Base-by-base conservation (phyloP, 2,113 vertebrate species). In the Xiphophorus maculatus region DNA sequence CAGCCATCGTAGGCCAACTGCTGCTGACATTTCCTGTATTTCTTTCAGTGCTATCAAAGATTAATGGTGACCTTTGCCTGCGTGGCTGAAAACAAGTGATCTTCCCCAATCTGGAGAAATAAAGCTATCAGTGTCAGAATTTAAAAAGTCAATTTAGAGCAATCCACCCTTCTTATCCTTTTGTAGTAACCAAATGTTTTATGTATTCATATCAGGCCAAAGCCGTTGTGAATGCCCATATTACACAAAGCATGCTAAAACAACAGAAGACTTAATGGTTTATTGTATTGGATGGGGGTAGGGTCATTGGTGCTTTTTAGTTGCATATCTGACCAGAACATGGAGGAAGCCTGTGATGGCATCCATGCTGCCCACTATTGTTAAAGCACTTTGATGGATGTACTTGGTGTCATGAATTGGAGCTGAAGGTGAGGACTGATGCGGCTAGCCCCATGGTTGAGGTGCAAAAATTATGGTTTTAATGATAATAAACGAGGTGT, bases 1-100 rank as follows among this genome's bases (percentile, higher is more conserved):
- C 15, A 61, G 68, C 75, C 64, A 70, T 71, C 71, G 74, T 74
- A 69, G 73, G 40, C 74, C 68, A 76, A 85, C 54, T 32, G 80
- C 73, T 63, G 71, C 83, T 90, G 88, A 87, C 83, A 81, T 87
- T 91, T 84, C 70, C 71, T 84, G 66, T 79, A 81, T 80, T 77
- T 73, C 76, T 76, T 76, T 81, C 77, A 78, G 35, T 82, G 69
- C 69, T 81, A 82, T 80, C 67, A 29, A 71, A 22, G 81, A 77
- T 80, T 85, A 82, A 86, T 82, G 58, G 67, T 84, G 89, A 84
- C 86, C 85, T 89, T 90, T 86, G 64, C 78, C 51, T 12, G 28
- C 28, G 66, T 69, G 42, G 17, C 64, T 37, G 44, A 58, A 64
- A 77, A 51, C 61, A 51, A 80, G 76, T 85, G 69, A 77, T 79